Evolutionary conservation across 2,888 invertebrate species (phyloP).

Genomic region (Apoda limacodes): DNA sequence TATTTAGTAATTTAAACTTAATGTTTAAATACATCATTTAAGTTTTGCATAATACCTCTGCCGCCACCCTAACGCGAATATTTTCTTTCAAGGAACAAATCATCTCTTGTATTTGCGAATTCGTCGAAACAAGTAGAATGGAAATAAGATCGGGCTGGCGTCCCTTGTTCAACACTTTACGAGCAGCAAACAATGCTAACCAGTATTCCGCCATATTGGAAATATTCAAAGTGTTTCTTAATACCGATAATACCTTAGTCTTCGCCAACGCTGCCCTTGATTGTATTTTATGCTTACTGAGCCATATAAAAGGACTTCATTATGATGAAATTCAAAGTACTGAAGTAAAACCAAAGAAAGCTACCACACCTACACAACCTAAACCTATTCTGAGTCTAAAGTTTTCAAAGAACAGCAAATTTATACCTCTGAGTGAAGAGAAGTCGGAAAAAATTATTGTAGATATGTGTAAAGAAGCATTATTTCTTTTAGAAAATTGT

Average conservation of each 20-base stretch:
- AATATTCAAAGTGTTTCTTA: constrained; percentile 93
- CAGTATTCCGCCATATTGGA: constrained; percentile 83
- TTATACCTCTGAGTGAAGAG: constrained; percentile 56
- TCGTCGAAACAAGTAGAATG: constrained; percentile 93
- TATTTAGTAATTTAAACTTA: constrained; percentile 1
- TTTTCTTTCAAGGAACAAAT: constrained; percentile 81
- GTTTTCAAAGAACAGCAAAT: constrained; percentile 60
- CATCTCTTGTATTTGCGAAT: constrained; percentile 94
- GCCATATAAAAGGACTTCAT: constrained; percentile 79
- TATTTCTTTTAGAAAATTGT: constrained; percentile 88
- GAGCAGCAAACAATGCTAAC: constrained; percentile 84
- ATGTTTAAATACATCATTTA: background rate
- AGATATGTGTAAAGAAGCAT: constrained; percentile 80
- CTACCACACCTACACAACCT: constrained; percentile 32
- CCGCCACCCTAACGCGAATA: too few relatives aligned
- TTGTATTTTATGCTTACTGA: constrained; percentile 89
- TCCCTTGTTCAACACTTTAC: constrained; percentile 92
- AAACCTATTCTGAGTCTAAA: constrained; percentile 52
- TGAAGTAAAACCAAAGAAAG: constrained; percentile 55
- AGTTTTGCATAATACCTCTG: background rate
- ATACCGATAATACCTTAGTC: constrained; percentile 92
- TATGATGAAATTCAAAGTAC: constrained; percentile 61
- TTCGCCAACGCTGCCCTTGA: constrained; percentile 95
- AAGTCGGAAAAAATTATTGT: constrained; percentile 62
- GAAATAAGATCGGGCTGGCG: constrained; percentile 97